Evolutionary conservation across 2,113 vertebrate species (phyloP).

Genomic region (Ophthalmolycus amberensis): DNA sequence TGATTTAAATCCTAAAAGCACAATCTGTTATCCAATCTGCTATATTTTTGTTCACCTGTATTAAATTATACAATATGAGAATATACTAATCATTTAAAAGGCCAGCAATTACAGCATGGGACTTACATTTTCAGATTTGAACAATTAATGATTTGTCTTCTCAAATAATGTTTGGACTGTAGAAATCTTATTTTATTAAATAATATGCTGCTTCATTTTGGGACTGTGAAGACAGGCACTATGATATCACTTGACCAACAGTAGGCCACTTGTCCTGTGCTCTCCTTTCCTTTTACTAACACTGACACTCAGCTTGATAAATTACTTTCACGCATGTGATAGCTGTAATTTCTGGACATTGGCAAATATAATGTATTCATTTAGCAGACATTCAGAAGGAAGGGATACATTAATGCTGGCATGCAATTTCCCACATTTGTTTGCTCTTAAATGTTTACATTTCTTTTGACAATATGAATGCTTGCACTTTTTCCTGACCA

Average conservation of each 20-base stretch:
- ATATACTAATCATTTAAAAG: background rate
- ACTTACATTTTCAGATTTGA: background rate
- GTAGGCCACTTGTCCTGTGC: background rate
- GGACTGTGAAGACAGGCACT: background rate
- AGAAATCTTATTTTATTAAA: background rate
- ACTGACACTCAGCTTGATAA: slow-evolving; percentile 23
- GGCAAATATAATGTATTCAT: background rate
- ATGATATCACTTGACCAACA: background rate
- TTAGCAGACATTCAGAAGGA: background rate
- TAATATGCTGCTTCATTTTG: background rate
- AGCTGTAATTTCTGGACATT: background rate
- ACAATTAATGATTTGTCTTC: background rate
- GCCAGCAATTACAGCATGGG: background rate
- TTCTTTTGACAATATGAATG: slow-evolving; percentile 15
- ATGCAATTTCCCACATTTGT: background rate
- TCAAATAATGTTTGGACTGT: slow-evolving; percentile 35
- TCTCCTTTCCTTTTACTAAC: slow-evolving; percentile 48
- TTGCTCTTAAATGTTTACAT: background rate
- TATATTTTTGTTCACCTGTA: background rate
- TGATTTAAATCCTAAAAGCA: background rate
- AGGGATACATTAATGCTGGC: background rate
- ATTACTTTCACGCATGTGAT: slow-evolving; percentile 5
- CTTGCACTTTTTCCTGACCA: background rate
- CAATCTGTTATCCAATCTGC: background rate
- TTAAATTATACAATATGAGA: background rate